A percentile compares a stretch with the other conserved stretches of the same genome.
Conservation (phyloP, 2,888 invertebrate species). For the Apeira syringaria region DNA sequence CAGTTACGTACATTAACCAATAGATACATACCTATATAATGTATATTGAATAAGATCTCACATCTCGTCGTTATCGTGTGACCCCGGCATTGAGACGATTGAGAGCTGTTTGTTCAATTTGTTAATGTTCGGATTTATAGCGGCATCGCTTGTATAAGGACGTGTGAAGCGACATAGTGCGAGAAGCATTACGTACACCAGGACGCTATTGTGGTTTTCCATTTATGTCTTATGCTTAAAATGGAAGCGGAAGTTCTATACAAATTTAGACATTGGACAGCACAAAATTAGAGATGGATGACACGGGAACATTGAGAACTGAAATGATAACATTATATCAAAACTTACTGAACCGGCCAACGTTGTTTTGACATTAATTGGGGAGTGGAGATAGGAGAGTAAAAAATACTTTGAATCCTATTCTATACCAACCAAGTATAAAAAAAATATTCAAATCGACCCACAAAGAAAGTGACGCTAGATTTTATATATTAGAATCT, state of each 20-base stretch:
- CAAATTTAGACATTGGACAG: neutral
- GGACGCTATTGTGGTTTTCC: conserved; percentile 13
- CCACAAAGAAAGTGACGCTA: no score
- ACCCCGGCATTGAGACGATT: conserved; percentile 55
- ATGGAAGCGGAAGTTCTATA: conserved; percentile 4
- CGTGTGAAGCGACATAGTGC: conserved; percentile 40
- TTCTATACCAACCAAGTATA: no score
- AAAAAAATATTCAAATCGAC: no score
- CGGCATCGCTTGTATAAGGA: conserved; percentile 39
- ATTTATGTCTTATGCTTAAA: conserved; percentile 4
- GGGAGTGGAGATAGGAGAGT: no score
- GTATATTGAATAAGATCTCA: conserved; percentile 38
- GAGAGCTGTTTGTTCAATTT: conserved; percentile 56
- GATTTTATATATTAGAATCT: no score
- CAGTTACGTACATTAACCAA: neutral
- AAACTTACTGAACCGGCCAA: no score
- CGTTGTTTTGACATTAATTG: no score
- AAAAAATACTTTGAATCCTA: no score
- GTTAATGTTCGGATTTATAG: conserved; percentile 46
- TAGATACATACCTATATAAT: conserved; percentile 12
- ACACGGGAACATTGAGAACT: no score
- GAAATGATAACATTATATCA: no score
- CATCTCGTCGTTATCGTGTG: conserved; percentile 53
- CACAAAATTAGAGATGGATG: no score
- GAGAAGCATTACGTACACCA: conserved; percentile 20